Evolutionary conservation across 2,888 invertebrate genomes (phyloP).

Genomic region (Hipparchia sbordonii): DNA sequence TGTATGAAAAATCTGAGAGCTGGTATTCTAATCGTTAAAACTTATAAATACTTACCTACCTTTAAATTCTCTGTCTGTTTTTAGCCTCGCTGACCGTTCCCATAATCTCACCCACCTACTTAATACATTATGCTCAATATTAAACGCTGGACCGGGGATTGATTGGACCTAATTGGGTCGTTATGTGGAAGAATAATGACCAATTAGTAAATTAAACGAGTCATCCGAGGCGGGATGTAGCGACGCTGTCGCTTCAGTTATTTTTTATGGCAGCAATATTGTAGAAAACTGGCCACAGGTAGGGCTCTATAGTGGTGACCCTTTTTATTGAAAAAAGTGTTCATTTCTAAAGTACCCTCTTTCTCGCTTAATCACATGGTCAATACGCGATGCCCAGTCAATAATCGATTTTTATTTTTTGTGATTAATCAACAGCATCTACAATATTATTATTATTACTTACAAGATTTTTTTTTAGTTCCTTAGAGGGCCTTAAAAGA

Average conservation of each 20-base stretch:
- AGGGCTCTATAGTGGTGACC: constrained; percentile 29
- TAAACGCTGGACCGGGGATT: constrained; percentile 69
- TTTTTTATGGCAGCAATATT: constrained; percentile 45
- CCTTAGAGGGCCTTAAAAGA: too few species aligned
- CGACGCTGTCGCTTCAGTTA: constrained; percentile 50
- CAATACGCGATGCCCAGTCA: neutral
- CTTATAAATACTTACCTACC: neutral
- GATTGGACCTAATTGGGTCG: constrained; percentile 77
- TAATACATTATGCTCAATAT: constrained; percentile 50
- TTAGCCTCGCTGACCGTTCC: constrained; percentile 46
- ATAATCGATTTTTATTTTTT: too few species aligned
- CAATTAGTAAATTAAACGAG: constrained; percentile 76
- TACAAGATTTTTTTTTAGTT: too few species aligned
- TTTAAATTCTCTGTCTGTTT: neutral
- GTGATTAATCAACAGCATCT: too few species aligned
- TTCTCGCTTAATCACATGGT: too few species aligned
- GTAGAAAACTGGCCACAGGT: constrained; percentile 40
- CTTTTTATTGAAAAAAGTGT: constrained; percentile 20
- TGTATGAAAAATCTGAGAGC: too few species aligned
- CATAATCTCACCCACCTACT: constrained; percentile 38
- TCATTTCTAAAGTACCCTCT: neutral
- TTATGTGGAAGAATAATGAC: constrained; percentile 72
- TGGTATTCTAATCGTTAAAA: too few species aligned
- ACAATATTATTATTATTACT: too few species aligned
- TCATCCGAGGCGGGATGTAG: constrained; percentile 54